Conservation (phyloP, 2,888 invertebrate genomes). For the Hetaerina titia region DNA sequence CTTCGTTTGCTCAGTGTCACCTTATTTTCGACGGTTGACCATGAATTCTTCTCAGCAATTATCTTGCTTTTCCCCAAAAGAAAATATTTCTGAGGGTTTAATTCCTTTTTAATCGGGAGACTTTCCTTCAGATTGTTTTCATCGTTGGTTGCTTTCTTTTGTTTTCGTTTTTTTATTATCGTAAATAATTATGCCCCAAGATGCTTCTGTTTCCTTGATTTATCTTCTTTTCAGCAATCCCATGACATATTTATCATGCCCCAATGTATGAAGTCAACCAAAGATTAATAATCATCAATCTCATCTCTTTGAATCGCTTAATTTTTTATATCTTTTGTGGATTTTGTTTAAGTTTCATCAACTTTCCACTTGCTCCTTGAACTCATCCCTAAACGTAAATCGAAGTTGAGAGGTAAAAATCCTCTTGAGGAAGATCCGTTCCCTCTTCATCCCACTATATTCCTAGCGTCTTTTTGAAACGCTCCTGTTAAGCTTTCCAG, state of each 20-base stretch:
- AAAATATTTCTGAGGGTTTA: background rate
- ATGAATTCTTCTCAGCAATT: background rate
- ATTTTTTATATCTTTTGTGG: background rate
- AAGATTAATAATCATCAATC: background rate
- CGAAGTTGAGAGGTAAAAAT: background rate
- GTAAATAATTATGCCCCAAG: background rate
- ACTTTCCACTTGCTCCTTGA: background rate
- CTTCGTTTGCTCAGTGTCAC: constrained; percentile 12
- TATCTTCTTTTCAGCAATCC: background rate
- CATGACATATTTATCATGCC: background rate
- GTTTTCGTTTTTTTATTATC: background rate
- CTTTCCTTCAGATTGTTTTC: background rate
- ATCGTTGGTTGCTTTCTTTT: background rate
- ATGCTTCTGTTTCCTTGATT: background rate
- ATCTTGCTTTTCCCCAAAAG: background rate
- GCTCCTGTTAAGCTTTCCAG: background rate
- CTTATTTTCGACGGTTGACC: background rate
- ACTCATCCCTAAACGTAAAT: constrained; percentile 11
- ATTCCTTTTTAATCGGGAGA: background rate
- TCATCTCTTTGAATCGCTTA: background rate
- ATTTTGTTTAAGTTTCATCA: background rate
- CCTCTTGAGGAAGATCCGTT: background rate
- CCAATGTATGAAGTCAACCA: background rate
- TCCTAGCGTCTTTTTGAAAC: background rate
- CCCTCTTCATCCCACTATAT: background rate